Evolutionary conservation across 2,113 vertebrate genomes (phyloP), one percentile per base, ranked within the genome.

Genomic region (Tragelaphus scriptus): DNA sequence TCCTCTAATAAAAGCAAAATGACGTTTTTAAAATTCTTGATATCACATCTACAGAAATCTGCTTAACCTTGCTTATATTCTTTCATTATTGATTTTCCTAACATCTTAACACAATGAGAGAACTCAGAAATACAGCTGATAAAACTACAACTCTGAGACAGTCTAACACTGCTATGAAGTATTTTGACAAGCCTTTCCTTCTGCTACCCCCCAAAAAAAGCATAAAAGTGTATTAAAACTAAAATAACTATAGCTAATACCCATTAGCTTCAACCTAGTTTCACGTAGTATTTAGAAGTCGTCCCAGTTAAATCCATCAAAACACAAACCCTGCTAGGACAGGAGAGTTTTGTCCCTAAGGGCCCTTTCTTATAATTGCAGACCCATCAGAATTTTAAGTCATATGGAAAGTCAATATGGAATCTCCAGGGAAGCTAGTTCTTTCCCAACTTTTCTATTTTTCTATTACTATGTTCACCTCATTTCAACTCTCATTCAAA

Each of bases 241-340:
- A 88, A 71, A 98, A 63, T 59, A 98, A 97, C 49, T 93, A 94
- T 86, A 94, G 63, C n/a, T 98, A 98, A 97, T 30, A 97, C 30
- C 26, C 5, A 9, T 96, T 97, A 96, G 81, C 97, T 97, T 97
- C 68, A 97, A 81, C 91, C 85, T 96, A 97, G 16, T 97, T 98
- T 95, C 92, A 96, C 8, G 2, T 51, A 55, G 55, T 96, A 85
- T 98, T 98, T 98, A 98, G 85, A 91, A 97, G 77, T 6, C 98
- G 96, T 97, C 94, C 98, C 59, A 97, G 56, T 98, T 98, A 98
- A 92, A 98, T 91, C 98, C 28, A 96, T 98, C 97, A 98, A 98
- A 98, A 98, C 65, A 98, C 49, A 98, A 88, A 97, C 93, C 86
- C 75, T 98, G 86, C 85, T 93, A 98, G 30, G 96, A 97, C 79